A percentile compares a stretch with the other conserved stretches of the same genome.
These are phyloP conservation scores for Nasua narica DNA, from an alignment of 2,797 vertebrate species.

Conservation along the genomic window DNA sequence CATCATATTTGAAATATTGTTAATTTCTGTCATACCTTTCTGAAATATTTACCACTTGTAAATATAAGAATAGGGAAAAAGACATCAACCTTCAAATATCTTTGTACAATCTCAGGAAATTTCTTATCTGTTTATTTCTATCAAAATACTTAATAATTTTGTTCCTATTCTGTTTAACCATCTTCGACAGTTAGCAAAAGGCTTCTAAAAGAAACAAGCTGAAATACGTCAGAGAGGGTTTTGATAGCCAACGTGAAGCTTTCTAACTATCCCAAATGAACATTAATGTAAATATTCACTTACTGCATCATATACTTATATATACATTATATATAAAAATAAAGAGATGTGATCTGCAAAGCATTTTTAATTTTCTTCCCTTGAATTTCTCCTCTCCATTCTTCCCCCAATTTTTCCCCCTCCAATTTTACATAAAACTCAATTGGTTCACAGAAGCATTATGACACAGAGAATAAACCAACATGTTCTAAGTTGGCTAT, in stretches of 20 bases:
- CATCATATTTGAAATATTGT: neutral
- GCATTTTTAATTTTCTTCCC: neutral
- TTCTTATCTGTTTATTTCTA: neutral
- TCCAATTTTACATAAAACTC: neutral
- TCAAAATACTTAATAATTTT: neutral
- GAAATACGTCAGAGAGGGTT: neutral
- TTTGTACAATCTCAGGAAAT: conserved; percentile 3
- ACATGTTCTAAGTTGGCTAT: neutral
- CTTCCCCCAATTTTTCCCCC: neutral
- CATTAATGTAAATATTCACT: neutral
- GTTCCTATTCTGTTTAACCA: neutral
- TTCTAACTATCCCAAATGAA: neutral
- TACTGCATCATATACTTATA: neutral
- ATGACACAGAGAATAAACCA: neutral
- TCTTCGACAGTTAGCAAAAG: neutral
- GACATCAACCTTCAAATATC: neutral
- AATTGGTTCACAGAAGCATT: neutral
- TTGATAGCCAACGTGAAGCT: neutral
- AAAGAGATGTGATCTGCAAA: neutral
- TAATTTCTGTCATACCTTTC: neutral
- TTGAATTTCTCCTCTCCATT: neutral
- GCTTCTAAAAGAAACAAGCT: neutral
- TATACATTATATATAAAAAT: neutral
- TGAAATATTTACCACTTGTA: neutral
- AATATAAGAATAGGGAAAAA: conserved; percentile 1